Evolutionary conservation across 2,888 invertebrate species (phyloP).

Genomic region (Limenitis camilla): DNA sequence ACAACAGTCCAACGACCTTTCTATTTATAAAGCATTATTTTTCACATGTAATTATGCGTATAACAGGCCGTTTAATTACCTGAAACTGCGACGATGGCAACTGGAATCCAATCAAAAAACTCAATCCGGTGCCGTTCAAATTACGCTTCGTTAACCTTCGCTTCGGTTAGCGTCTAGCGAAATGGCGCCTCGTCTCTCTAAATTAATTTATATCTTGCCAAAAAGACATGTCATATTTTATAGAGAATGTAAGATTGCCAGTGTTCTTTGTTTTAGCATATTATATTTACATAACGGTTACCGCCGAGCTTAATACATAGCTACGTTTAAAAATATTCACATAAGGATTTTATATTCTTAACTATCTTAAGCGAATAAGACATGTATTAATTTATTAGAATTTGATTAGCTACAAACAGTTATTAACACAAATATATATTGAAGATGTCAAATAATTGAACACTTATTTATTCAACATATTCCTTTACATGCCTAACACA

Average conservation of each 20-base stretch:
- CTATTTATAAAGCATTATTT: constrained; percentile 51
- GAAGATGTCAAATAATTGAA: constrained; percentile 12
- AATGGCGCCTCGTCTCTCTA: constrained; percentile 54
- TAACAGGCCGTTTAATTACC: constrained; percentile 65
- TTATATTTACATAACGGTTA: constrained; percentile 20
- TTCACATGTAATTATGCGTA: constrained; percentile 63
- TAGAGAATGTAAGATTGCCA: constrained; percentile 30
- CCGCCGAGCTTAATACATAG: constrained; percentile 23
- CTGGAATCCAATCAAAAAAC: constrained; percentile 46
- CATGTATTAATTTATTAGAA: constrained; percentile 8
- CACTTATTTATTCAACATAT: constrained; percentile 13
- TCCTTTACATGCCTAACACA: constrained; percentile 10
- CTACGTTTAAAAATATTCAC: constrained; percentile 46
- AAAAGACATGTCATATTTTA: constrained; percentile 42
- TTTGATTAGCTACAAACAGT: not conserved
- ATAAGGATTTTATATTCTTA: constrained; percentile 23
- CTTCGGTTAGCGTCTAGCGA: constrained; percentile 33
- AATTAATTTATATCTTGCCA: constrained; percentile 51
- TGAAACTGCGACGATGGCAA: constrained; percentile 50
- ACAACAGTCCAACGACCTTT: constrained; percentile 49
- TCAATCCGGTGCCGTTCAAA: constrained; percentile 52
- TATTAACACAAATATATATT: constrained; percentile 5
- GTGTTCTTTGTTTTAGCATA: constrained; percentile 17
- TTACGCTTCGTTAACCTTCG: constrained; percentile 52
- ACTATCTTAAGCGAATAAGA: constrained; percentile 5